phyloP scores from a whole-genome alignment of 1,140 invertebrate species.

The Charaxes varanes region DNA sequence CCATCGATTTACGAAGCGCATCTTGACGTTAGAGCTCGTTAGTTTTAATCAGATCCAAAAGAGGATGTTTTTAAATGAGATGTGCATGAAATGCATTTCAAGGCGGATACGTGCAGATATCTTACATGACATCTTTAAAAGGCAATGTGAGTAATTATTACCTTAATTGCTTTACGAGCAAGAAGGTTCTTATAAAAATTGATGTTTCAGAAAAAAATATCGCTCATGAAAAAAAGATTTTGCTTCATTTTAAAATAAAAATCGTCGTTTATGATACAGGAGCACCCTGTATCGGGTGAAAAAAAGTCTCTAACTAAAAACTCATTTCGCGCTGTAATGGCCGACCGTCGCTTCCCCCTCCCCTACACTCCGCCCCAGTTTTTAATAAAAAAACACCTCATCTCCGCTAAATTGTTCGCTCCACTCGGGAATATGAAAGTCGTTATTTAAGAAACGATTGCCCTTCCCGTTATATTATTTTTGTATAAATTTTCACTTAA shows the following conservation, averaged over 20 bases:
- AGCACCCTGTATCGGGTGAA: constrained; percentile 29
- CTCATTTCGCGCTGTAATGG: constrained; percentile 66
- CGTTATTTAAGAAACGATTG: constrained; percentile 71
- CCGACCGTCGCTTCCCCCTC: constrained; percentile 29
- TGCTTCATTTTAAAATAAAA: too few relatives aligned
- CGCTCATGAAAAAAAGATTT: too few relatives aligned
- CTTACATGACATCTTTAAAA: too few relatives aligned
- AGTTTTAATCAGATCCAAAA: constrained; percentile 24
- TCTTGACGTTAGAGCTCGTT: constrained; percentile 20
- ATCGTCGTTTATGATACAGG: too few relatives aligned
- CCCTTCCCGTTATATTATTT: constrained; percentile 67
- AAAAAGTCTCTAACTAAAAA: constrained; percentile 62
- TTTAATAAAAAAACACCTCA: constrained; percentile 72
- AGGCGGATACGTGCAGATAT: constrained; percentile 5
- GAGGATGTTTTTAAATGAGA: constrained; percentile 17
- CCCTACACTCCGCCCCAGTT: constrained; percentile 35
- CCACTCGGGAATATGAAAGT: constrained; percentile 69
- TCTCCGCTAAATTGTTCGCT: constrained; percentile 68
- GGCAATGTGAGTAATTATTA: too few relatives aligned
- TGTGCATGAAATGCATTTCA: constrained; percentile 10
- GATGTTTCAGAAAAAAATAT: too few relatives aligned
- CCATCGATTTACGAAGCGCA: constrained; percentile 10
- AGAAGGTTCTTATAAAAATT: too few relatives aligned
- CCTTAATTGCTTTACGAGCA: too few relatives aligned
- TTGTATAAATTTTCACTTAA: constrained; percentile 68